Conservation (phyloP, 2,888 invertebrate genomes). For the Bembecia ichneumoniformis region DNA sequence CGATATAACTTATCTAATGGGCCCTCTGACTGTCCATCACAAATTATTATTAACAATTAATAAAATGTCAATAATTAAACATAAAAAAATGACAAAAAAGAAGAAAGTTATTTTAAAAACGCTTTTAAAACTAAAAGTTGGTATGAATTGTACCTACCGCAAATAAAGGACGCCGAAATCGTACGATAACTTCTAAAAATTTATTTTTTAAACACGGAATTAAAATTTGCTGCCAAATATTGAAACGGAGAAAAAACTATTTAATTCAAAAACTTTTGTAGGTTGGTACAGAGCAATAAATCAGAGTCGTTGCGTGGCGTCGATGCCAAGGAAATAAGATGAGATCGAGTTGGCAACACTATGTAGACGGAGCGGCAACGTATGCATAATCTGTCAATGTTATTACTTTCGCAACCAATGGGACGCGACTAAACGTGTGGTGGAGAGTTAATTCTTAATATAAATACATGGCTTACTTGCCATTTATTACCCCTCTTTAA, state of each 20-base stretch:
- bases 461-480: background rate
- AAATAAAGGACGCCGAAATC: conserved; percentile 6
- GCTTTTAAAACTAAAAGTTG: too few species aligned
- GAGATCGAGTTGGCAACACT: conserved; percentile 64
- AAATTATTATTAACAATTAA: too few species aligned
- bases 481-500: background rate
- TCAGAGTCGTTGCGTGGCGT: conserved; percentile 49
- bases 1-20: too few species aligned
- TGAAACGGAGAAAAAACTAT: conserved; percentile 60
- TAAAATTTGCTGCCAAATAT: conserved; percentile 41
- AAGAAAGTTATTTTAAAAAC: too few species aligned
- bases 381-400: conserved; percentile 31
- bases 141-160: conserved; percentile 1
- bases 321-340: conserved; percentile 71
- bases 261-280: conserved; percentile 66
- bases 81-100: too few species aligned
- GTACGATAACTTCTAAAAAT: background rate
- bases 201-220: conserved; percentile 11
- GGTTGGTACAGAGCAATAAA: conserved; percentile 58
- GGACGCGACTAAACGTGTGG: background rate
- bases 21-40: too few species aligned
- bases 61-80: too few species aligned
- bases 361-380: conserved; percentile 19
- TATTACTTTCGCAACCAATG: conserved; percentile 7
- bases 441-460: background rate